Percentiles rank a stretch among this genome's conserved stretches.
phyloP scores from a whole-genome alignment of 2,113 vertebrate species.

The Neotoma lepida region DNA sequence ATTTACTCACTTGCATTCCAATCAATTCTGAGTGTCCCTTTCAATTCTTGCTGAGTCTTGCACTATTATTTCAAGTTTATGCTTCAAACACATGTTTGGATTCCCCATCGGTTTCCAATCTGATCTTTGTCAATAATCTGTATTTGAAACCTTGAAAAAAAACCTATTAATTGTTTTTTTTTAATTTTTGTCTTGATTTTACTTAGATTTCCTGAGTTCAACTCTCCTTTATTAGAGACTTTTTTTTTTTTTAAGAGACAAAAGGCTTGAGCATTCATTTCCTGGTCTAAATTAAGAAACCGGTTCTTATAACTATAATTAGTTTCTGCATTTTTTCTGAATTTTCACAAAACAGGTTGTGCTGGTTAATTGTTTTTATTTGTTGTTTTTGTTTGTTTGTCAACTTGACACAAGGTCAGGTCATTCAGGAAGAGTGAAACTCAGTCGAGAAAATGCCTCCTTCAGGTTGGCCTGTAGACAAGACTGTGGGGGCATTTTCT shows the following conservation, averaged over 20 bases:
- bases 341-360: background rate
- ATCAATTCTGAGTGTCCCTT: background rate
- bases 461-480: background rate
- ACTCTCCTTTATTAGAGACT: background rate
- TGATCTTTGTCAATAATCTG: background rate
- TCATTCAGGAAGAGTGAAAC: background rate
- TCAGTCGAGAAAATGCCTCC: background rate
- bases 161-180: background rate
- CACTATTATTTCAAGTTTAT: background rate
- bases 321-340: background rate
- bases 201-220: background rate
- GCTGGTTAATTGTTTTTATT: background rate
- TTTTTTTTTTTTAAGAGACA: background rate
- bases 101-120: background rate
- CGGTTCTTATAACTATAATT: background rate
- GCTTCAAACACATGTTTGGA: background rate
- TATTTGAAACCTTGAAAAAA: background rate
- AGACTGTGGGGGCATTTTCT: background rate
- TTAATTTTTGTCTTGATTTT: slow-evolving; percentile 14
- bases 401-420: background rate
- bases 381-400: background rate
- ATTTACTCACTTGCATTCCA: background rate
- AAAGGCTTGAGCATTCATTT: background rate
- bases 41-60: background rate
- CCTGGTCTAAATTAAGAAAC: background rate